Evolutionary conservation across 2,888 invertebrate genomes (phyloP), one percentile per base, ranked within the genome.

Genomic region (Mycalesis mineus): DNA sequence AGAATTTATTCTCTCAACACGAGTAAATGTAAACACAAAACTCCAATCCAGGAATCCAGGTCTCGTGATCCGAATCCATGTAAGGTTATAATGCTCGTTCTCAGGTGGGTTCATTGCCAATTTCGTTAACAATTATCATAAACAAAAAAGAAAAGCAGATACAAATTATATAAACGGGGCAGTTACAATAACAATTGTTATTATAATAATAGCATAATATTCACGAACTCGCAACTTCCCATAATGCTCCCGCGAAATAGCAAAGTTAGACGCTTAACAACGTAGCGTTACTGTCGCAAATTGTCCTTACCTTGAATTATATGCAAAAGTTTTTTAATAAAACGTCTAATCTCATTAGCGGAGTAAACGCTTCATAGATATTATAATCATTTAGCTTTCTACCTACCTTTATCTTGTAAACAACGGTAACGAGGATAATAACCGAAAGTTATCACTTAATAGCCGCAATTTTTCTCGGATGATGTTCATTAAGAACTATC

Each of bases 261-360:
- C 14, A 13, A 40, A 15, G n/a, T 14, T 14, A 14, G 14, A 40
- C 15, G 6, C 22, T 31, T n/a, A n/a, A n/a, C n/a, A 22, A 22
- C 22, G n/a, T n/a, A 22, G 22, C 22, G 2, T 33, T 39, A 40
- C 33, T 31, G 14, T 33, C 9, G 40, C 15, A 55, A 55, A 47
- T 47, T 29, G 31, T 29, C 11, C 28, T 22, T 14, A 14, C 14
- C 41, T 42, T 8, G 36, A 15, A 15, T 41, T 15, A 42, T 22
- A 17, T 33, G 11, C 0, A 9, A 17, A 42, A 55, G 31, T 49
- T 55, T 49, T 55, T 55, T 50, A 55, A 55, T 55, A 49, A 55
- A 55, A 42, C 17, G 22, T 42, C 17, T 9, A 1, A 33, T 33
- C 33, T 33, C 33, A 33, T 33, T 33, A 33, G 33, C 7, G 1